Evolutionary conservation across 2,888 invertebrate genomes (phyloP).

Genomic region (Zelleria hepariella): DNA sequence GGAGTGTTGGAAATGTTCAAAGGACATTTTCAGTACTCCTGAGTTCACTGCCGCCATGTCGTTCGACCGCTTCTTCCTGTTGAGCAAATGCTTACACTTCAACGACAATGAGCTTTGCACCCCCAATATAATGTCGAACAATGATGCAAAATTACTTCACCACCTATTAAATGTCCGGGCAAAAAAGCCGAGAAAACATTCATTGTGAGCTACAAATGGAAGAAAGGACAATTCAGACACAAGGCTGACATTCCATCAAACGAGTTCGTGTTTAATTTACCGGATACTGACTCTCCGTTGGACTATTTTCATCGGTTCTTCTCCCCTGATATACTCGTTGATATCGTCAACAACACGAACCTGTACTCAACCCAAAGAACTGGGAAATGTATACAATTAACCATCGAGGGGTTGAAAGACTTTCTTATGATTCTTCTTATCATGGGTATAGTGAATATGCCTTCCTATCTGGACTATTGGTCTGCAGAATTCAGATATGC

Average conservation of each 20-base stretch:
- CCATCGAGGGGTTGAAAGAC: background rate
- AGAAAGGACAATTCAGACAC: slow-evolving; percentile 6
- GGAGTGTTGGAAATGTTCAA: slow-evolving; percentile 5
- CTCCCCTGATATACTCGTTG: background rate
- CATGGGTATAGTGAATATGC: slow-evolving; percentile 9
- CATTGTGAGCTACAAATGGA: slow-evolving; percentile 7
- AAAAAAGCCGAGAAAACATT: slow-evolving; percentile 10
- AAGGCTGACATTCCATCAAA: slow-evolving; percentile 10
- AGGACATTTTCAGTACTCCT: slow-evolving; percentile 6
- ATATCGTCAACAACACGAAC: slow-evolving; percentile 7
- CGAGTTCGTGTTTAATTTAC: slow-evolving; percentile 8
- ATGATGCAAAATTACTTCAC: slow-evolving; percentile 13
- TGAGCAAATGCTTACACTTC: slow-evolving; percentile 14
- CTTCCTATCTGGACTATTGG: slow-evolving; percentile 17
- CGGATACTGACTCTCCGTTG: slow-evolving; percentile 4
- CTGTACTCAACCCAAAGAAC: background rate
- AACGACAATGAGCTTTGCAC: slow-evolving; percentile 10
- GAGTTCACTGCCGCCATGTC: slow-evolving; percentile 6
- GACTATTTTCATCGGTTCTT: slow-evolving; percentile 5
- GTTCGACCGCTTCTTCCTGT: slow-evolving; percentile 2
- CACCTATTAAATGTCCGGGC: no score
- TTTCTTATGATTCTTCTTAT: background rate
- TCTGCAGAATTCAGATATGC: slow-evolving; percentile 11
- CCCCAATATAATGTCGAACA: slow-evolving; percentile 3
- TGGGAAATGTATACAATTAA: background rate